Conservation (phyloP, 2,888 invertebrate genomes). For the Xanthia icteritia region DNA sequence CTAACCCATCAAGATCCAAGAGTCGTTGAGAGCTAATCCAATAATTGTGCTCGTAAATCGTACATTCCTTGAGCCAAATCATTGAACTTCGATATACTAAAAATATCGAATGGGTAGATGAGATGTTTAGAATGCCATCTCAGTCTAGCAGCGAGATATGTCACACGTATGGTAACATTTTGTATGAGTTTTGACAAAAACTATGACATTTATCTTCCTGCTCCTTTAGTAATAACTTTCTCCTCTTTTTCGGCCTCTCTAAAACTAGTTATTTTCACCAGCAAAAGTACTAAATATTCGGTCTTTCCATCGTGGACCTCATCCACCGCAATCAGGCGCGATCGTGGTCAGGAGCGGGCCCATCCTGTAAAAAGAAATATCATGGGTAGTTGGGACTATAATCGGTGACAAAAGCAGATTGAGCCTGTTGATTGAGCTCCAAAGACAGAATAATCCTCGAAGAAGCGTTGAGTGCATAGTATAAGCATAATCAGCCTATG, state of each 20-base stretch:
- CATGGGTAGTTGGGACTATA: neutral
- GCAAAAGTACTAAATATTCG: neutral
- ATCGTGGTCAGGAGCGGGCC: neutral
- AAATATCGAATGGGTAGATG: conserved; percentile 29
- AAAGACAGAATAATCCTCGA: neutral
- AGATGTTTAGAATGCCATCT: conserved; percentile 12
- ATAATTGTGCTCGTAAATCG: conserved; percentile 27
- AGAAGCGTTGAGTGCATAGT: neutral
- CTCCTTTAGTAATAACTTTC: neutral
- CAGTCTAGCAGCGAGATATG: conserved; percentile 3
- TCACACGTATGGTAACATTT: neutral
- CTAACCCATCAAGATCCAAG: conserved; percentile 2
- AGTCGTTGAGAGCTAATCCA: conserved; percentile 20
- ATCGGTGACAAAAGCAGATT: neutral
- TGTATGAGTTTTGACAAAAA: neutral
- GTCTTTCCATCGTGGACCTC: neutral
- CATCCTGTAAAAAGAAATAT: neutral
- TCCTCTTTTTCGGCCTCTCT: neutral
- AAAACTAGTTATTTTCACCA: too few species aligned
- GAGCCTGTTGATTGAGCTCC: neutral
- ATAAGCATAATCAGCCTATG: neutral
- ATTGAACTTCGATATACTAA: conserved; percentile 56
- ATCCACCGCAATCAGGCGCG: neutral
- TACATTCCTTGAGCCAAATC: conserved; percentile 52
- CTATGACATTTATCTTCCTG: neutral